These are phyloP conservation scores for Isaurus tuberculatus DNA, from an alignment of 92 coral and sea anemone genomes.

Conservation along the genomic window DNA sequence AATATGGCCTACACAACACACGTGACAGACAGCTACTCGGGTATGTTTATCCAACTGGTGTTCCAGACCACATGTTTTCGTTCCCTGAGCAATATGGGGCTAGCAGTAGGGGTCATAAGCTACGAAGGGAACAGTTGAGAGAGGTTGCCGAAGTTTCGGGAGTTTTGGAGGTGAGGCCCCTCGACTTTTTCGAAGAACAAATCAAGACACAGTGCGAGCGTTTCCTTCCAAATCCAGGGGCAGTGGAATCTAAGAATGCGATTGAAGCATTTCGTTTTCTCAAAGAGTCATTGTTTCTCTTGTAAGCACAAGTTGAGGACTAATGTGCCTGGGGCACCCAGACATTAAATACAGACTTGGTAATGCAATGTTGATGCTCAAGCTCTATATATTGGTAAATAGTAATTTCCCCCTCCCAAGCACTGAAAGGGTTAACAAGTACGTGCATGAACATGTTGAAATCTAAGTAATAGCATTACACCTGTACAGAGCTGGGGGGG, in stretches of 20 bases:
- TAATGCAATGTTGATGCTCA: too few relatives aligned
- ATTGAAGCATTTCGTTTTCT: conserved; percentile 69
- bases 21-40: conserved; percentile 61
- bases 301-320: neutral
- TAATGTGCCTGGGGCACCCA: neutral
- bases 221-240: conserved; percentile 59
- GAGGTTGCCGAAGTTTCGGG: conserved; percentile 70
- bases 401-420: too few relatives aligned
- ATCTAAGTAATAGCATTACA: too few relatives aligned
- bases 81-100: conserved; percentile 46
- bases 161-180: conserved; percentile 41
- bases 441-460: too few relatives aligned
- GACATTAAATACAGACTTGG: too few relatives aligned
- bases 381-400: too few relatives aligned
- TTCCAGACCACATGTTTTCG: conserved; percentile 76
- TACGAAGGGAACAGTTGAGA: conserved; percentile 62
- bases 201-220: conserved; percentile 63
- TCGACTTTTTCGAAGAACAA: conserved; percentile 48
- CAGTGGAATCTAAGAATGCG: conserved; percentile 70
- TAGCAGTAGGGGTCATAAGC: conserved; percentile 56
- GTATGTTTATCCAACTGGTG: conserved; percentile 73
- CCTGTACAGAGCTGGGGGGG: too few relatives aligned
- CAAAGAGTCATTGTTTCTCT: conserved; percentile 6
- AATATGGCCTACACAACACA: conserved; percentile 59
- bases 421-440: too few relatives aligned